phyloP scores from a whole-genome alignment of 2,113 vertebrate genomes.

The Paramisgurnus dabryanus region DNA sequence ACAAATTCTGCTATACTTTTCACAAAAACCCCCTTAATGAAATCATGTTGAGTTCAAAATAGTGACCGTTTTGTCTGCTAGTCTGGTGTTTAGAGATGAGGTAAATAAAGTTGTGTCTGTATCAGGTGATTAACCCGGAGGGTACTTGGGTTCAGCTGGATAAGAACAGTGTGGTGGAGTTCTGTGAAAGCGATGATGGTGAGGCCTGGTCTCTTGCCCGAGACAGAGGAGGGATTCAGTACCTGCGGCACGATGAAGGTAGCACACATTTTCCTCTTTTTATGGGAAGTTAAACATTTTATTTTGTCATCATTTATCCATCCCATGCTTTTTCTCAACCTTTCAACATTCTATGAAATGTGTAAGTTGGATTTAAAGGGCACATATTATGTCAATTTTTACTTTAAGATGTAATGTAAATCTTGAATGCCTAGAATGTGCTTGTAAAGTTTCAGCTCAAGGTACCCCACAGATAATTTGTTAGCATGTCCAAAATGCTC shows the following conservation, averaged over 20 bases:
- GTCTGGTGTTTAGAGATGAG: conserved; percentile 45
- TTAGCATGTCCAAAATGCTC: too few relatives aligned
- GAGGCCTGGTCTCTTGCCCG: conserved; percentile 98
- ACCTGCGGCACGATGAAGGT: conserved; percentile 96
- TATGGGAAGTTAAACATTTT: not conserved
- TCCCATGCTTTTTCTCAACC: too few relatives aligned
- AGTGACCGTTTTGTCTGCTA: conserved; percentile 8
- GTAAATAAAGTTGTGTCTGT: conserved; percentile 76
- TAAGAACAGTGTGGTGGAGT: conserved; percentile 99
- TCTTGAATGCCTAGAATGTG: too few relatives aligned
- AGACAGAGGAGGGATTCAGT: conserved; percentile 96
- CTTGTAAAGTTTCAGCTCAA: too few relatives aligned
- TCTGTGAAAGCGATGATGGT: conserved; percentile 98
- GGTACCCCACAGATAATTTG: too few relatives aligned
- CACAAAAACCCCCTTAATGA: not conserved
- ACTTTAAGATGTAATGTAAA: too few relatives aligned
- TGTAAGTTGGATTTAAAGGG: too few relatives aligned
- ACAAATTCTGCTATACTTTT: conserved; percentile 18
- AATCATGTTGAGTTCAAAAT: not conserved
- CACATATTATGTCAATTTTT: too few relatives aligned
- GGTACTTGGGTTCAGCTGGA: conserved; percentile 98
- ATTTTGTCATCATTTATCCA: too few relatives aligned
- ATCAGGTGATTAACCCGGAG: conserved; percentile 96
- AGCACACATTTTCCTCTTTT: conserved; percentile 60
- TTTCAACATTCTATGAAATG: too few relatives aligned